phyloP scores from a whole-genome alignment of 2,888 invertebrate species.

The Pachymerium ferrugineum region DNA sequence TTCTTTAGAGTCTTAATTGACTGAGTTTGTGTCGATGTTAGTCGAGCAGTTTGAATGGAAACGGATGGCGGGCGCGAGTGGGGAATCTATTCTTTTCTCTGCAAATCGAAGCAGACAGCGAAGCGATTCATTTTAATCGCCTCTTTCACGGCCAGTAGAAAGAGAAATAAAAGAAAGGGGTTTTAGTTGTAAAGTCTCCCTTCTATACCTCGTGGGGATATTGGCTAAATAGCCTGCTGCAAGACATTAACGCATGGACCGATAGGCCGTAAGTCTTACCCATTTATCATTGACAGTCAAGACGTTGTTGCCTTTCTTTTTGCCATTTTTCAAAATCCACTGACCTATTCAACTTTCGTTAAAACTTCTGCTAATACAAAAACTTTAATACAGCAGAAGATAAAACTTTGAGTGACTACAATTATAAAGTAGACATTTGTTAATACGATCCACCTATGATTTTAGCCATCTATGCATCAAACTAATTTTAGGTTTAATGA shows the following conservation, averaged over 20 bases:
- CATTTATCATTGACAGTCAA: conserved; percentile 10
- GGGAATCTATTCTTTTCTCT: conserved; percentile 24
- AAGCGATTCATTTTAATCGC: conserved; percentile 25
- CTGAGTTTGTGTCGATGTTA: conserved; percentile 27
- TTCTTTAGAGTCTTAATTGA: conserved; percentile 27
- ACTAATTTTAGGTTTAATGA: no score
- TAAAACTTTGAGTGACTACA: neutral
- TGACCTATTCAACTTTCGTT: conserved; percentile 7
- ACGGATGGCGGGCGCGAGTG: conserved; percentile 10
- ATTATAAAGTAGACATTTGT: neutral
- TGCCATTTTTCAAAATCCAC: neutral
- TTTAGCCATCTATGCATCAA: no score
- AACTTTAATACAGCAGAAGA: neutral
- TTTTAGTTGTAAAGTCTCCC: conserved; percentile 16
- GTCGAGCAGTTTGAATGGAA: conserved; percentile 2
- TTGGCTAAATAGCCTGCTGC: conserved; percentile 24
- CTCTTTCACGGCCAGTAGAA: conserved; percentile 24
- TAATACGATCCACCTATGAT: neutral
- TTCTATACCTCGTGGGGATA: neutral
- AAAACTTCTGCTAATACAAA: neutral
- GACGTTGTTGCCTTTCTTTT: neutral
- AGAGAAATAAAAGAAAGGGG: conserved; percentile 27
- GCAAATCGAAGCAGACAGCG: conserved; percentile 21
- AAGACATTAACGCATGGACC: conserved; percentile 16
- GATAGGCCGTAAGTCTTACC: conserved; percentile 9